Evolutionary conservation across 2,888 invertebrate species (phyloP).

Genomic region (Elmis aenea): DNA sequence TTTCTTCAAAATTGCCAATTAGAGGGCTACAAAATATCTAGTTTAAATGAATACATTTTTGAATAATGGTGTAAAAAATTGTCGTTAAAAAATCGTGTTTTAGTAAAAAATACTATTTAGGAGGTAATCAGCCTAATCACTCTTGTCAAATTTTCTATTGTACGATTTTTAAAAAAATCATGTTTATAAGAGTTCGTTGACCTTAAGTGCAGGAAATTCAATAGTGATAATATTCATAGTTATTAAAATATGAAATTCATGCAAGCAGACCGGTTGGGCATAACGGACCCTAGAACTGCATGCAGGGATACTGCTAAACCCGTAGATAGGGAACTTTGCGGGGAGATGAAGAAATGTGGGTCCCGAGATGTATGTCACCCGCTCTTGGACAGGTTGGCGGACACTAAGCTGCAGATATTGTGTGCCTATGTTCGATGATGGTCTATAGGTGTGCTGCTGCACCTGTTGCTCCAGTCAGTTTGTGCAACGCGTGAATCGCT

Average conservation of each 20-base stretch:
- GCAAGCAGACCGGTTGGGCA: slow-evolving; percentile 22
- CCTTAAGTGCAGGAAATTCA: background rate
- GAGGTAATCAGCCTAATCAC: too few species aligned
- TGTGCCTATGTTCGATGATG: slow-evolving; percentile 24
- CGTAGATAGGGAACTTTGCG: slow-evolving; percentile 17
- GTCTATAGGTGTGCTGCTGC: slow-evolving; percentile 11
- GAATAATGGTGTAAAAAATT: too few species aligned
- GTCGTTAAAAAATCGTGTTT: too few species aligned
- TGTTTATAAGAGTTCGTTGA: background rate
- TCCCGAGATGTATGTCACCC: slow-evolving; percentile 33
- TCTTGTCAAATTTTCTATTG: too few species aligned
- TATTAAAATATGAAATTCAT: slow-evolving; percentile 20
- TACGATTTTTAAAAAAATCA: too few species aligned
- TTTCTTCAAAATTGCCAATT: too few species aligned
- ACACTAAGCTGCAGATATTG: slow-evolving; percentile 24
- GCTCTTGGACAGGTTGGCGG: slow-evolving; percentile 25
- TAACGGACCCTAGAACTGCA: slow-evolving; percentile 17
- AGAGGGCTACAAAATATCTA: too few species aligned
- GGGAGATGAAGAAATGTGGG: slow-evolving; percentile 29
- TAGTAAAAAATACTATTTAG: too few species aligned
- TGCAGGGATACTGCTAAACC: slow-evolving; percentile 15
- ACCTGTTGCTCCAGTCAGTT: slow-evolving; percentile 13
- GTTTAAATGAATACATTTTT: too few species aligned
- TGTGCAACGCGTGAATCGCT: too few species aligned
- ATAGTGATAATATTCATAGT: too few species aligned